A percentile compares a stretch with the other conserved stretches of the same genome.
These are phyloP conservation scores for Creontiades dilutus DNA, from an alignment of 2,888 invertebrate genomes.

Conservation along the genomic window DNA sequence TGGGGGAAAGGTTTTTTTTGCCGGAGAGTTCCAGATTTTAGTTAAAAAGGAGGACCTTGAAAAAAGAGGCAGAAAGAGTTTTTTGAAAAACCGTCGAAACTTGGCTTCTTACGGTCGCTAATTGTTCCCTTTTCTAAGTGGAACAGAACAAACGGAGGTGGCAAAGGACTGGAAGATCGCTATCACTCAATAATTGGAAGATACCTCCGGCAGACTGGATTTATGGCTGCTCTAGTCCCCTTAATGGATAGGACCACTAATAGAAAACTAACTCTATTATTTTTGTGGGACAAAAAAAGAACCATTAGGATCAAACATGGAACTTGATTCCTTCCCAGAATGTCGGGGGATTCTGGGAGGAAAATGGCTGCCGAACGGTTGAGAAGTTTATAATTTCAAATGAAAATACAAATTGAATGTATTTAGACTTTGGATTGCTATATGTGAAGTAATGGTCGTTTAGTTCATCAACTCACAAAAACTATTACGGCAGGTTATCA, in stretches of 20 bases:
- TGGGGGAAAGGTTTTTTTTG: conserved; percentile 8
- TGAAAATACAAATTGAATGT: too few species aligned
- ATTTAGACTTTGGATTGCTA: too few species aligned
- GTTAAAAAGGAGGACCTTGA: not conserved
- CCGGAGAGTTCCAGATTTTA: not conserved
- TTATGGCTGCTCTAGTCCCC: conserved; percentile 49
- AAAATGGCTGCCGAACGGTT: too few species aligned
- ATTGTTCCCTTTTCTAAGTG: conserved; percentile 59
- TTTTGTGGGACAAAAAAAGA: too few species aligned
- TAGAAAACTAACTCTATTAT: not conserved
- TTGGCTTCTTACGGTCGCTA: not conserved
- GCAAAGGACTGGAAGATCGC: conserved; percentile 23
- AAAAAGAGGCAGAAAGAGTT: not conserved
- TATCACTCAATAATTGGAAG: conserved; percentile 63
- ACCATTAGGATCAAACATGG: too few species aligned
- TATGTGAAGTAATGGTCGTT: too few species aligned
- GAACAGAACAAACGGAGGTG: conserved; percentile 28
- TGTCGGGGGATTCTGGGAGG: too few species aligned
- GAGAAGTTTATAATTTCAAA: too few species aligned
- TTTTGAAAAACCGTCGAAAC: not conserved
- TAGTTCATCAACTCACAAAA: too few species aligned
- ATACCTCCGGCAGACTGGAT: not conserved
- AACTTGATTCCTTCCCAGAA: too few species aligned
- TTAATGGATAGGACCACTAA: conserved; percentile 23
- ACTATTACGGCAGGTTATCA: too few species aligned